Evolutionary conservation across 2,797 vertebrate species (phyloP).

Genomic region (Rhynchotus rufescens): DNA sequence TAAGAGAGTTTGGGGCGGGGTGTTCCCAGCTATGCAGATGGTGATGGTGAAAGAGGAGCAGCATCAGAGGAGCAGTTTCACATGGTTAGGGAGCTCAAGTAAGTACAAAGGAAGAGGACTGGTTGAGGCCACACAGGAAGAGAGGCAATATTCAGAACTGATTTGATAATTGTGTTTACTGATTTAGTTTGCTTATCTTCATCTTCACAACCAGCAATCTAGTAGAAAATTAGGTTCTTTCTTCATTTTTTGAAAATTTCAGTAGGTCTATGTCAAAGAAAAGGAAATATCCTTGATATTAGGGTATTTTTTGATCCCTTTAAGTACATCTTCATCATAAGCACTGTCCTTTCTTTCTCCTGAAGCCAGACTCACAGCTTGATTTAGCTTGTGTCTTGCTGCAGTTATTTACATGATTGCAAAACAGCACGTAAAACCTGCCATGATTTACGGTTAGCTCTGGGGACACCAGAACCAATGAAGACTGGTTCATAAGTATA

Average conservation of each 20-base stretch:
- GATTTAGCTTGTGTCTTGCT: background rate
- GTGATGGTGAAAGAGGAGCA: background rate
- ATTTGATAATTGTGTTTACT: background rate
- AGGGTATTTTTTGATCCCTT: background rate
- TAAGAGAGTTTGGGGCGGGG: accelerated
- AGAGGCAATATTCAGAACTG: background rate
- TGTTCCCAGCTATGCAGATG: background rate
- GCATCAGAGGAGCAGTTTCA: background rate
- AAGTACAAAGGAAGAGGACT: background rate
- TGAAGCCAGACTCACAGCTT: background rate
- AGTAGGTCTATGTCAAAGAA: background rate
- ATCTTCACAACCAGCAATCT: background rate
- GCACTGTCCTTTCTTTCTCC: background rate
- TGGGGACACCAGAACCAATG: background rate
- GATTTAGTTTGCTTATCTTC: background rate
- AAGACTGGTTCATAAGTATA: background rate
- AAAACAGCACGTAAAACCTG: background rate
- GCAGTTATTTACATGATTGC: accelerated
- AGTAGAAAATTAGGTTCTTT: background rate
- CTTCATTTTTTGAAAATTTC: background rate
- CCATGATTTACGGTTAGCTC: background rate
- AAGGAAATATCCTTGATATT: background rate
- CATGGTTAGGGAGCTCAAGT: background rate
- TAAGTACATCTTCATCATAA: background rate
- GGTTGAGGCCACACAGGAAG: accelerated